Base-by-base conservation (phyloP, 2,797 vertebrate species). In the Aeoliscus strigatus region DNA sequence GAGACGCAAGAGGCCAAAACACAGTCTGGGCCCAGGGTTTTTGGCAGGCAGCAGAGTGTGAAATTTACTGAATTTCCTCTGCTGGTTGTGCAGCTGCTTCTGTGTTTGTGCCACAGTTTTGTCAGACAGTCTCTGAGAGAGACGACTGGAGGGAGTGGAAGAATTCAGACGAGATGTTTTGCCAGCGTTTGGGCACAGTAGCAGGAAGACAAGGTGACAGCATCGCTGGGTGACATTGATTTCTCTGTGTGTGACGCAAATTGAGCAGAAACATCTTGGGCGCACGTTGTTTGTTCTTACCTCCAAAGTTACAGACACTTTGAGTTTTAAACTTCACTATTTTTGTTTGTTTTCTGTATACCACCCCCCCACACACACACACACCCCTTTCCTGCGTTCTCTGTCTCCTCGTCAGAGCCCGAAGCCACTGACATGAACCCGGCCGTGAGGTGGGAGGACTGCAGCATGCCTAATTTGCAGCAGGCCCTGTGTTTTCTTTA, bases 11-110 rank as follows among this genome's bases (percentile, higher is more conserved):
- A 73, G 81, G 85, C 88, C 88, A 88, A 86, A 90, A 82, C 80
- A 80, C 59, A 90, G 89, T 88, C 89, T 90, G 89, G 86, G 87
- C 87, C 88, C 83, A 85, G 84, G 88, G 83, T 77, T 77, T 88
- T 74, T 87, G 90, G 88, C 87, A 87, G 83, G 82, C 88, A 88
- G 71, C 78, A 85, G 87, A 84, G 88, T 91, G 87, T 89, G 89
- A 91, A 91, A 92, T 89, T 86, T 87, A 89, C 87, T 86, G 69
- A 90, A 90, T 84, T 85, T 88, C 82, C 87, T 86, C 86, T 86
- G 89, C 89, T 87, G 84, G 70, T 77, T 51, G 67, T 83, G 79
- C 89, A 89, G 88, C 89, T 89, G 87, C 86, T 82, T 77, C 87
- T 82, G 78, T 82, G 86, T 72, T 81, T 80, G 81, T 74, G 82